Evolutionary conservation across 2,113 vertebrate species (phyloP).

Genomic region (Brachypodius melanocephalos): DNA sequence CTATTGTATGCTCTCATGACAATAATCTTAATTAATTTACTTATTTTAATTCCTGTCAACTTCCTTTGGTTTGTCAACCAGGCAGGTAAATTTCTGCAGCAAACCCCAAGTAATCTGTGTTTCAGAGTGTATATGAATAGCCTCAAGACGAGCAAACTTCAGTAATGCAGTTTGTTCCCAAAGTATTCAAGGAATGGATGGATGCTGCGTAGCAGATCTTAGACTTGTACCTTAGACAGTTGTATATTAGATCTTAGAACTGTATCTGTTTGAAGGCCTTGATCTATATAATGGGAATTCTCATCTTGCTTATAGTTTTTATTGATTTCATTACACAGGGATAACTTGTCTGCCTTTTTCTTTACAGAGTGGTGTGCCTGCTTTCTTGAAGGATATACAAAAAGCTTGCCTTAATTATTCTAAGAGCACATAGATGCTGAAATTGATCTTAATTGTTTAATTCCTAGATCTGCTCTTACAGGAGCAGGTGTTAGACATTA

Average conservation of each 20-base stretch:
- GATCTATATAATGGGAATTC: neutral
- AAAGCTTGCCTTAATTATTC: conserved; percentile 82
- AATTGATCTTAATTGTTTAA: neutral
- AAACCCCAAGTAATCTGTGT: neutral
- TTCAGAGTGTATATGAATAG: neutral
- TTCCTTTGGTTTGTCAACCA: neutral
- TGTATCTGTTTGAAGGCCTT: neutral
- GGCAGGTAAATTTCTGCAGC: neutral
- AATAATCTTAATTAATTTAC: neutral
- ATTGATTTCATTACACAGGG: neutral
- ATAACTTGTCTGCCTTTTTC: conserved; percentile 10
- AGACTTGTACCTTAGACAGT: neutral
- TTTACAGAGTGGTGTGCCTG: conserved; percentile 84
- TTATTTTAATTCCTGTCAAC: neutral
- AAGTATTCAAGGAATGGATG: neutral
- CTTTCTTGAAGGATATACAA: conserved; percentile 83
- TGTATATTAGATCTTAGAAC: neutral
- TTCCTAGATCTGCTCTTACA: neutral
- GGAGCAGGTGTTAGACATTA: neutral
- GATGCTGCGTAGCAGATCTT: neutral
- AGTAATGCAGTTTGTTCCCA: neutral
- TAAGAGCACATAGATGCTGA: conserved; percentile 27
- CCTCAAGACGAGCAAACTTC: neutral
- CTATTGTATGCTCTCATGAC: neutral
- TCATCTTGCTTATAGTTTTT: neutral